phyloP scores from a whole-genome alignment of 2,113 vertebrate genomes.

The Pholis gunnellus region DNA sequence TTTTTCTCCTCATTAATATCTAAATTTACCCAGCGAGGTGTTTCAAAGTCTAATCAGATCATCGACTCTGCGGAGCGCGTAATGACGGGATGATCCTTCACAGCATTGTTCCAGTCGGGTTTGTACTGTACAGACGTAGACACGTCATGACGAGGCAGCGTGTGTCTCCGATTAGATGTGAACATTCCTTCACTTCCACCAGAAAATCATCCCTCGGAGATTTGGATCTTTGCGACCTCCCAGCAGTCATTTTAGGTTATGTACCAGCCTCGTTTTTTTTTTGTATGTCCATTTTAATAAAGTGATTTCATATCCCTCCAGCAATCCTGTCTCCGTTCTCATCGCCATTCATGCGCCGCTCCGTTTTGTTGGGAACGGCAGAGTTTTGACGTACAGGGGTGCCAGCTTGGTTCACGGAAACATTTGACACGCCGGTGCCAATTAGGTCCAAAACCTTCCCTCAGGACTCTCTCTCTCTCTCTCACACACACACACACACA shows the following conservation, averaged over 20 bases:
- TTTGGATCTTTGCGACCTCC: conserved; percentile 7
- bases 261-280: background rate
- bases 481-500: background rate
- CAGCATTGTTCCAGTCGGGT: background rate
- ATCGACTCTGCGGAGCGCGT: conserved; percentile 8
- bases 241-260: conserved; percentile 11
- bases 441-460: conserved; percentile 73
- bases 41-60: conserved; percentile 46
- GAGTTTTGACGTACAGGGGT: conserved; percentile 49
- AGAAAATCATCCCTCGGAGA: conserved; percentile 1
- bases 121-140: background rate
- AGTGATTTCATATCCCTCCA: conserved; percentile 29
- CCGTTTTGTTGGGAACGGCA: conserved; percentile 32
- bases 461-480: conserved; percentile 39
- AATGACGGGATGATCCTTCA: background rate
- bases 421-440: conserved; percentile 75
- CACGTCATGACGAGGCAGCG: background rate
- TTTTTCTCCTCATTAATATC: conserved; percentile 61
- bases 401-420: conserved; percentile 61
- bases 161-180: background rate
- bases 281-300: conserved; percentile 31
- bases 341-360: conserved; percentile 51
- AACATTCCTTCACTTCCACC: conserved; percentile 1
- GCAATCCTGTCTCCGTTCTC: conserved; percentile 10
- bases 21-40: conserved; percentile 62